A percentile compares a stretch with the other conserved stretches of the same genome.
Evolutionary conservation across 1,140 invertebrate species (phyloP).

Genomic region (Arctopsyche grandis): DNA sequence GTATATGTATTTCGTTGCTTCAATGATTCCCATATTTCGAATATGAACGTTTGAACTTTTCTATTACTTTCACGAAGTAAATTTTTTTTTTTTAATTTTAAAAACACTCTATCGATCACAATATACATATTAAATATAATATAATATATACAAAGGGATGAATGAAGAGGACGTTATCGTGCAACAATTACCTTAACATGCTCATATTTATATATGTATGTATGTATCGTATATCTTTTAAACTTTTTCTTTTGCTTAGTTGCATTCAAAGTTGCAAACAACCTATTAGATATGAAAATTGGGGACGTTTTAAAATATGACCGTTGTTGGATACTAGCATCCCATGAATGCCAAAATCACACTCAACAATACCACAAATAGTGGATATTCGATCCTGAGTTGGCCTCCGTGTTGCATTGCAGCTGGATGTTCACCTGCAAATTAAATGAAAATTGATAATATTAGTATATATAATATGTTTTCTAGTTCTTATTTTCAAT

Average conservation of each 20-base stretch:
- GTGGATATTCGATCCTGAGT: conserved; percentile 68
- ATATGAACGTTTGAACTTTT: too few relatives aligned
- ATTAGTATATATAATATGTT: background rate
- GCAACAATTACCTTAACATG: background rate
- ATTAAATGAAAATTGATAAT: conserved; percentile 56
- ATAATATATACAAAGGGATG: background rate
- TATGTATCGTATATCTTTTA: conserved; percentile 21
- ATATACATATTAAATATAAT: background rate
- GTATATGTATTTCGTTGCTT: too few relatives aligned
- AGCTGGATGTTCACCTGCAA: conserved; percentile 81
- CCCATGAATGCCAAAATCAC: conserved; percentile 66
- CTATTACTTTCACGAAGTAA: too few relatives aligned
- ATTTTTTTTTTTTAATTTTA: too few relatives aligned
- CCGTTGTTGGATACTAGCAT: conserved; percentile 44
- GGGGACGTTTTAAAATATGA: background rate
- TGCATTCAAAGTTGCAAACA: too few relatives aligned
- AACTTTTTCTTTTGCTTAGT: background rate
- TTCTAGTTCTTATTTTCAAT: background rate
- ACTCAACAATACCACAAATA: conserved; percentile 68
- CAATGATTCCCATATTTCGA: too few relatives aligned
- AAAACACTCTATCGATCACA: background rate
- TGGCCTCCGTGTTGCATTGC: conserved; percentile 83
- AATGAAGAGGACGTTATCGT: background rate
- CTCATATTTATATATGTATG: background rate
- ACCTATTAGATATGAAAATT: too few relatives aligned